Evolutionary conservation across 2,888 invertebrate genomes (phyloP).

Genomic region (Salticus scenicus): DNA sequence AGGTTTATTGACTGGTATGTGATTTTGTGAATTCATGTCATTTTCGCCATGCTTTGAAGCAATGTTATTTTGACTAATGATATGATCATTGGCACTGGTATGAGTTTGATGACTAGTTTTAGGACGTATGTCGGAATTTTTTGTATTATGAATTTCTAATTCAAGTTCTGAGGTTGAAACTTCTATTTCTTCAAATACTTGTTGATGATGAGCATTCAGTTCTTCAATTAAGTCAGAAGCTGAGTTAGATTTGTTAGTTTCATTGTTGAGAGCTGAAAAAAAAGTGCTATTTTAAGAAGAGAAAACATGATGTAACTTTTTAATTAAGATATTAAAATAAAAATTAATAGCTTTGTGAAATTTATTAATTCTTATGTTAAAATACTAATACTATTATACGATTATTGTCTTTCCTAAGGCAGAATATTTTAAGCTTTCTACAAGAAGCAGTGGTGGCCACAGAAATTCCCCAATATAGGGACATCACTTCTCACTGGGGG

Average conservation of each 20-base stretch:
- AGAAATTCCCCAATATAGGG: no score
- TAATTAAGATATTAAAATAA: no score
- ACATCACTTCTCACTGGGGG: no score
- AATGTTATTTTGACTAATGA: neutral
- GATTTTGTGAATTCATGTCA: neutral
- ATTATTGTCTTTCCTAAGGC: no score
- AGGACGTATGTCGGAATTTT: neutral
- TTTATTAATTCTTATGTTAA: no score
- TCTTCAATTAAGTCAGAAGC: neutral
- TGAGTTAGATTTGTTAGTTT: neutral
- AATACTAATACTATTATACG: no score
- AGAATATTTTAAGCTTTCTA: no score
- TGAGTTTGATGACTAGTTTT: neutral
- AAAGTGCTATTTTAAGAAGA: no score
- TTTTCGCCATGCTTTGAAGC: neutral
- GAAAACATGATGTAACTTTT: no score
- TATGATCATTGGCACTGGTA: neutral
- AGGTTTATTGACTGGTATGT: neutral
- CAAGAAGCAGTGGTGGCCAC: no score
- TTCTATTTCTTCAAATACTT: slow-evolving; percentile 19
- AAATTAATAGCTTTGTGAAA: no score
- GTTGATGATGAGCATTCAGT: neutral
- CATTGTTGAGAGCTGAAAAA: neutral
- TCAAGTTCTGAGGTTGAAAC: slow-evolving; percentile 11
- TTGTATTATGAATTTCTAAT: neutral